phyloP scores from a whole-genome alignment of 2,888 invertebrate genomes.

The Caenorhabditis zanzibari region DNA sequence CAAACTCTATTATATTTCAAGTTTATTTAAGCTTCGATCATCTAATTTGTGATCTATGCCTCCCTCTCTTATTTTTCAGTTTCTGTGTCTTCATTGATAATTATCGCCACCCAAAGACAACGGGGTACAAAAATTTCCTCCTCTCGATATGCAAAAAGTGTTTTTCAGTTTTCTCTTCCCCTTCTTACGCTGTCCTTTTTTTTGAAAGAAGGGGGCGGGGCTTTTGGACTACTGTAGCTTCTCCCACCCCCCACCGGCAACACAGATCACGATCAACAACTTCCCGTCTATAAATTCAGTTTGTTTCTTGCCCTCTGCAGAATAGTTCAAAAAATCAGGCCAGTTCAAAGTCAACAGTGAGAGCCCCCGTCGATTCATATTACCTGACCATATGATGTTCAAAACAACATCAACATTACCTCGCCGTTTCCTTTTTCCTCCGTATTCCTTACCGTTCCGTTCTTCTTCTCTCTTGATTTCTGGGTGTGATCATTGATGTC shows the following conservation, averaged over 20 bases:
- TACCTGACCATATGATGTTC: background rate
- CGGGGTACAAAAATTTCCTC: constrained; percentile 5
- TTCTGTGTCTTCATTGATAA: constrained; percentile 2
- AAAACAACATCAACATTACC: constrained; percentile 15
- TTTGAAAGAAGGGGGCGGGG: constrained; percentile 19
- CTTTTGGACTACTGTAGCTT: constrained; percentile 17
- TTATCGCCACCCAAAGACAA: background rate
- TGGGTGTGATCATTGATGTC: constrained; percentile 30
- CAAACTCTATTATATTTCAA: no score
- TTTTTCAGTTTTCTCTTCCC: background rate
- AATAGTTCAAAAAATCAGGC: constrained; percentile 26
- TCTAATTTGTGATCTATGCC: background rate
- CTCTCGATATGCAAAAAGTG: background rate
- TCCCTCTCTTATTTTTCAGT: background rate
- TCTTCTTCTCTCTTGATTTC: background rate
- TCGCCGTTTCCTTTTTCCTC: background rate
- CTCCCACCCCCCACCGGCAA: constrained; percentile 12
- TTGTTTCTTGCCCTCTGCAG: background rate
- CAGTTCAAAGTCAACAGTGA: constrained; percentile 8
- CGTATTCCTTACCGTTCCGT: constrained; percentile 19
- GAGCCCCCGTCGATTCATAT: background rate
- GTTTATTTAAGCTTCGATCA: constrained; percentile 1
- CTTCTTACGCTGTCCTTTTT: background rate
- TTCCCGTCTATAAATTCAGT: constrained; percentile 1
- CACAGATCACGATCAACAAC: constrained; percentile 24